Percentiles rank a stretch among this genome's conserved stretches.
phyloP scores from a whole-genome alignment of 2,888 invertebrate species.

The Sminthurinus aureus region DNA sequence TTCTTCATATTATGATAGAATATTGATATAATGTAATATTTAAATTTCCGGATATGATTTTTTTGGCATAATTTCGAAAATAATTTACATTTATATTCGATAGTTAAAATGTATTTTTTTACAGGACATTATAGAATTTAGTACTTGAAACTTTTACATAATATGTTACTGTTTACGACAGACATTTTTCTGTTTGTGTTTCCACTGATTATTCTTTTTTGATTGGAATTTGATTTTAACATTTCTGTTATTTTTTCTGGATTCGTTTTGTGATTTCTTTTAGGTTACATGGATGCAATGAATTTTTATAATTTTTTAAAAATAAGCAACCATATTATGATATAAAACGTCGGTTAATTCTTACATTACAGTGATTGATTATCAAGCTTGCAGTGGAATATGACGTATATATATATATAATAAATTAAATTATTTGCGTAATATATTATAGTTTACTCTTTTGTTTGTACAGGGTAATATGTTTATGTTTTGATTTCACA shows the following conservation, averaged over 20 bases:
- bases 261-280: neutral
- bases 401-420: neutral
- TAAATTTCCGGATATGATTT: neutral
- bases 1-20: neutral
- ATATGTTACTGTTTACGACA: neutral
- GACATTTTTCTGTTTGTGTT: neutral
- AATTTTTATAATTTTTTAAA: neutral
- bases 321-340: neutral
- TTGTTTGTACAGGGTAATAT: conserved; percentile 41
- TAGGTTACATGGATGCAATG: neutral
- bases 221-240: neutral
- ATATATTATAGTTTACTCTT: neutral
- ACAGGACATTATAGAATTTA: neutral
- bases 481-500: conserved; percentile 36
- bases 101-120: neutral
- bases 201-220: neutral
- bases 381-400: conserved; percentile 35
- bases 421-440: conserved; percentile 12
- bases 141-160: neutral
- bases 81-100: neutral
- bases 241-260: neutral
- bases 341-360: neutral
- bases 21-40: neutral
- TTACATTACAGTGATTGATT: conserved; percentile 30
- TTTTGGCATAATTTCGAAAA: too few relatives aligned